These are phyloP conservation scores for Eumaeus atala DNA, from an alignment of 1,140 invertebrate genomes.

Conservation along the genomic window DNA sequence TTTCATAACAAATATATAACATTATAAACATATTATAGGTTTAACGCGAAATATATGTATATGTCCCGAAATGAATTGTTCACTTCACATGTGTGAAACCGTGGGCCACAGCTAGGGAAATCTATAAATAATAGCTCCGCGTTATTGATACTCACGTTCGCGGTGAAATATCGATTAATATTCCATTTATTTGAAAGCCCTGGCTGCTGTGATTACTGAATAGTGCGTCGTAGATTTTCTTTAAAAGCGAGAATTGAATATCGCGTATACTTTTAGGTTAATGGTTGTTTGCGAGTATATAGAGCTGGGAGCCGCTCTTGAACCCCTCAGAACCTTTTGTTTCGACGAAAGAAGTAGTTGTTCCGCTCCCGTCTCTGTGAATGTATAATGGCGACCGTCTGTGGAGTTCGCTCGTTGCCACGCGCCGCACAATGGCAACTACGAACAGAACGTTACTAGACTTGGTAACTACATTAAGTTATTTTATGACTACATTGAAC, in stretches of 20 bases:
- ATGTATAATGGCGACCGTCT: conserved; percentile 4
- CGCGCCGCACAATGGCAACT: neutral
- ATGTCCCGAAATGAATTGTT: too few relatives aligned
- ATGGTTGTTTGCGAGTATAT: neutral
- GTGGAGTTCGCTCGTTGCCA: neutral
- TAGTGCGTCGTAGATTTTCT: neutral
- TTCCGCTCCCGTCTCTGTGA: conserved; percentile 2
- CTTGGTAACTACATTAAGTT: neutral
- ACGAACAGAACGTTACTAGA: neutral
- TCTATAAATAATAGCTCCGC: neutral
- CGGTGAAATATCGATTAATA: neutral
- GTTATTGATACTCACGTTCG: neutral
- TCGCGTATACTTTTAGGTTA: neutral
- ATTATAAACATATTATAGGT: too few relatives aligned
- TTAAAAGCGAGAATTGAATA: neutral
- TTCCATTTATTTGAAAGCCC: neutral
- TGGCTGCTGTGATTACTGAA: too few relatives aligned
- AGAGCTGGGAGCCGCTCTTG: conserved; percentile 11
- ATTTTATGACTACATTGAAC: neutral
- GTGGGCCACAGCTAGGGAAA: too few relatives aligned
- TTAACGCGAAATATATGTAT: too few relatives aligned
- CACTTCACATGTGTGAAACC: too few relatives aligned
- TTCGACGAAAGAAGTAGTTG: conserved; percentile 14
- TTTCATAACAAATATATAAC: too few relatives aligned
- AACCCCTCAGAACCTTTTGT: conserved; percentile 13